These are phyloP conservation scores for Psephotus haematonotus DNA, from an alignment of 2,113 vertebrate genomes.

Conservation along the genomic window DNA sequence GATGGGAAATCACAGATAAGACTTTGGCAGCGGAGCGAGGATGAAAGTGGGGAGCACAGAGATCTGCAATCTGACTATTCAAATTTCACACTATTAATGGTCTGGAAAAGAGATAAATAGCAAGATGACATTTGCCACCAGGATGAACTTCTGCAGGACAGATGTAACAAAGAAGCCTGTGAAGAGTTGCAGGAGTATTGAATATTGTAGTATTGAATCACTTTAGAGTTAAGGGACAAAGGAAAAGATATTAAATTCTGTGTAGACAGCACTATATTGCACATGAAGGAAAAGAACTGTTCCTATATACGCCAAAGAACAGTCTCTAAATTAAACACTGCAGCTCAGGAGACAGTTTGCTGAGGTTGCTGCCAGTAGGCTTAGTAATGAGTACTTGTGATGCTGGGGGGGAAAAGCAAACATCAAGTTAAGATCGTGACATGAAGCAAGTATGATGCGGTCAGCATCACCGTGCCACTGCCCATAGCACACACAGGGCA, in stretches of 20 bases:
- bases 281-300: neutral
- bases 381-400: neutral
- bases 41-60: neutral
- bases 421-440: neutral
- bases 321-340: neutral
- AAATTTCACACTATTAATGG: neutral
- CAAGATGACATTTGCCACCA: constrained; percentile 18
- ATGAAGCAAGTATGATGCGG: neutral
- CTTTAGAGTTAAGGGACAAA: neutral
- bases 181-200: neutral
- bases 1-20: neutral
- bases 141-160: neutral
- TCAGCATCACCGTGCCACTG: neutral
- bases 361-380: neutral
- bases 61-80: neutral
- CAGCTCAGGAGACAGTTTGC: constrained; percentile 1
- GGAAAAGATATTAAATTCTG: neutral
- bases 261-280: neutral
- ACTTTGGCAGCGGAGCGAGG: neutral
- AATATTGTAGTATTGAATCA: neutral
- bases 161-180: neutral
- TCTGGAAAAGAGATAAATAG: constrained; percentile 18
- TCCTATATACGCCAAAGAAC: neutral
- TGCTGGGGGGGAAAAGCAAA: neutral
- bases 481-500: neutral